Evolutionary conservation across 2,113 vertebrate genomes (phyloP), one percentile per base, ranked within the genome.

Genomic region (Malurus melanocephalus): DNA sequence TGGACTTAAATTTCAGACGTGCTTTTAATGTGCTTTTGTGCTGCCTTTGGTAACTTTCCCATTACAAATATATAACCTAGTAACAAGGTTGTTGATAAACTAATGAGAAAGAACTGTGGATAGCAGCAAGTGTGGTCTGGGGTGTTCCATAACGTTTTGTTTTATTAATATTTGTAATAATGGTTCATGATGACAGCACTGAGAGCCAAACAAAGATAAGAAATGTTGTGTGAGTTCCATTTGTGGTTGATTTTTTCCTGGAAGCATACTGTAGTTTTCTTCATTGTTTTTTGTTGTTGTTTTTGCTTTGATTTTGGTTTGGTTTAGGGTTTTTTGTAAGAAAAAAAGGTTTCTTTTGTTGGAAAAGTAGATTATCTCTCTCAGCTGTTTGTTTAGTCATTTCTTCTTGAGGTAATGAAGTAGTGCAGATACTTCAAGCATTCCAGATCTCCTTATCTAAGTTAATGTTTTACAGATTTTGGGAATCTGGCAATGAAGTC

Each of bases 221-320:
- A 8, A 88, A n/a, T 2, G 0, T 17, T 68, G 11, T 65, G 38
- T 0, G 0, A 38, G 9, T 69, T 73, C 55, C 9, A 7, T 57
- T 55, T 68, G 38, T 48, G 53, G 23, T 6, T 86, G 66, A 32
- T 74, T 14, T 72, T 74, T 55, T 80, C 53, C 33, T 79, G 42
- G 72, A 93, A 71, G 18, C 16, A 20, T 7, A 4, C 4, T 7
- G 1, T 46, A 59, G 26, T 66, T n/a, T 11, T 76, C 22, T 74
- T 52, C 16, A 14, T 28, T 17, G 10, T 1, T 30, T 45, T 43
- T n/a, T 5, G 5, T 53, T 45, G 6, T 3, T 35, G 11, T 42
- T 35, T 7, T 66, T 57, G 16, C 16, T 75, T 43, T 4, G 6
- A 3, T 59, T 60, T n/a, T 40, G 12, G 7, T 28, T 40, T 78